Conservation (phyloP, 2,797 vertebrate genomes). For the Anguilla pacifica region DNA sequence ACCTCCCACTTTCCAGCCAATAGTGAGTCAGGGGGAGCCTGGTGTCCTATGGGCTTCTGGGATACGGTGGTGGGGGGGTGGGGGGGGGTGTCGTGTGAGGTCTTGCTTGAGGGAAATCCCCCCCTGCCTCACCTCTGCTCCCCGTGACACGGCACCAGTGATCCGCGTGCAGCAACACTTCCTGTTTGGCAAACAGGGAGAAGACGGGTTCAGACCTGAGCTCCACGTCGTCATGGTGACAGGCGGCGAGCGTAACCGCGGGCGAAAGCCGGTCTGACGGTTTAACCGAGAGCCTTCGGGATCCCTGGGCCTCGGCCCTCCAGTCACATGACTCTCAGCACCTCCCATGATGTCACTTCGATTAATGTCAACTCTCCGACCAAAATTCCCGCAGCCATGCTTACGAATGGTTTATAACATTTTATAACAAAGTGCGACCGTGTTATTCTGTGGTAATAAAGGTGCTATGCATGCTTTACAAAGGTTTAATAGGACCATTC, state of each 20-base stretch:
- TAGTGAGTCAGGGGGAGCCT: background rate
- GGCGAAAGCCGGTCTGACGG: background rate
- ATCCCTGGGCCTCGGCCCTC: no score
- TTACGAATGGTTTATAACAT: background rate
- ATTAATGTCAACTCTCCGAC: background rate
- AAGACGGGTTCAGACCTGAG: background rate
- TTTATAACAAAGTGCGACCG: background rate
- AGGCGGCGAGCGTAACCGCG: background rate
- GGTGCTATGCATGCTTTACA: background rate
- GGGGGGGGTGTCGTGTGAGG: background rate
- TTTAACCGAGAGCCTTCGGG: background rate
- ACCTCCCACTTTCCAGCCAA: background rate
- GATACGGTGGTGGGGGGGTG: background rate
- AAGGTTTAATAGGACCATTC: background rate
- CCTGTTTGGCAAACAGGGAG: background rate
- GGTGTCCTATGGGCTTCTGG: background rate
- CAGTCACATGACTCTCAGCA: background rate
- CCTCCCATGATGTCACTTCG: background rate
- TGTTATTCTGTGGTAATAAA: background rate
- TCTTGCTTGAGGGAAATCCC: background rate
- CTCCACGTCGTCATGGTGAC: background rate
- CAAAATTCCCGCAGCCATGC: background rate
- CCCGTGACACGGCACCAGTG: no score
- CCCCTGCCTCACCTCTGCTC: background rate
- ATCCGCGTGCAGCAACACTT: no score